phyloP scores from a whole-genome alignment of 2,113 vertebrate species.

The Alaudala cheleensis region DNA sequence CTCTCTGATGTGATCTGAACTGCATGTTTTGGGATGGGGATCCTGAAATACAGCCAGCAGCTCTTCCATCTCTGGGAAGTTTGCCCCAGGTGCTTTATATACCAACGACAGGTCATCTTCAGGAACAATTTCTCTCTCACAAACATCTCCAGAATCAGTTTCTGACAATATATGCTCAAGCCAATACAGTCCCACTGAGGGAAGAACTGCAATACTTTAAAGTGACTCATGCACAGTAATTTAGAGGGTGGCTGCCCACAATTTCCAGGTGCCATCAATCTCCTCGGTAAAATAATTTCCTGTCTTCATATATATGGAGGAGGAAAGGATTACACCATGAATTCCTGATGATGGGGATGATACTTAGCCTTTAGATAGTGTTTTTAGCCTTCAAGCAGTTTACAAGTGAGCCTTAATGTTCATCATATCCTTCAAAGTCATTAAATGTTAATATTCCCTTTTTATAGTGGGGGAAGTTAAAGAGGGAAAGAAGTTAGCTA shows the following conservation, averaged over 20 bases:
- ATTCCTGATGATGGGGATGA: constrained; percentile 6
- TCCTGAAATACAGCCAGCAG: neutral
- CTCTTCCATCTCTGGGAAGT: neutral
- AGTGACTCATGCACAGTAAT: constrained; percentile 50
- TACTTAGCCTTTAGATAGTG: neutral
- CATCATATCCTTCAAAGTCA: neutral
- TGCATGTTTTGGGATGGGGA: neutral
- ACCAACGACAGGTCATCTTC: neutral
- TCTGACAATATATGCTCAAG: neutral
- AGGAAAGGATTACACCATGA: constrained; percentile 1
- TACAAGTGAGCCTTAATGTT: neutral
- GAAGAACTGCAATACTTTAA: neutral
- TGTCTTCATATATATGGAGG: neutral
- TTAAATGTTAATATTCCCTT: neutral
- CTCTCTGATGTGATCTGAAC: neutral
- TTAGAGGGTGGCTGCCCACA: constrained; percentile 21
- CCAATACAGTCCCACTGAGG: neutral
- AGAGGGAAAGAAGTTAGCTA: neutral
- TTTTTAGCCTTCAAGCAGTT: constrained; percentile 9
- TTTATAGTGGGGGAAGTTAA: neutral
- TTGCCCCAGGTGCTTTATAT: neutral
- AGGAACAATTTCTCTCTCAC: neutral
- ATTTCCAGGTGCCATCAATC: constrained; percentile 49
- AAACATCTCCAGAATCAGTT: neutral
- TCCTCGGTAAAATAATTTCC: constrained; percentile 44